A percentile compares a stretch with the other conserved stretches of the same genome.
Conservation (phyloP, 2,797 vertebrate species). For the Gymnocypris eckloni region DNA sequence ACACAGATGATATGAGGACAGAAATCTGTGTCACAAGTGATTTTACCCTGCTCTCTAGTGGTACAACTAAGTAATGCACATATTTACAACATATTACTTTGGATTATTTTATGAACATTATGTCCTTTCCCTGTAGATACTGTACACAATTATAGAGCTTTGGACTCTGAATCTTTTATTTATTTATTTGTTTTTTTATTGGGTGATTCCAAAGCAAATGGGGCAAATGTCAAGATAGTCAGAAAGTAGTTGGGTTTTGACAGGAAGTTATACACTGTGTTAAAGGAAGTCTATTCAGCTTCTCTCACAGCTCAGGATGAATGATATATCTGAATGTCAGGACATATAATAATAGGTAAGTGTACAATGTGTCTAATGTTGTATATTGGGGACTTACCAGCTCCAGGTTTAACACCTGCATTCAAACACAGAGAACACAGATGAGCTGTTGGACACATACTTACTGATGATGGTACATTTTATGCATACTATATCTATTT, state of each 20-base stretch:
- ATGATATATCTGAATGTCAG: not conserved
- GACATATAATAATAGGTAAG: not conserved
- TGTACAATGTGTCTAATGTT: not conserved
- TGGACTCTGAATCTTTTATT: not conserved
- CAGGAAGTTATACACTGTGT: not conserved
- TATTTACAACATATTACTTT: not conserved
- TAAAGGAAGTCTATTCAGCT: not conserved
- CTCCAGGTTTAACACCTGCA: constrained; percentile 18
- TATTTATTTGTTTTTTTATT: no score
- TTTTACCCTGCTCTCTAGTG: constrained; percentile 15
- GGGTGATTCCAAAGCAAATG: not conserved
- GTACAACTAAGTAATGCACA: not conserved
- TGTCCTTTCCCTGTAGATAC: not conserved
- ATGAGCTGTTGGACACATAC: not conserved
- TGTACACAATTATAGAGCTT: not conserved
- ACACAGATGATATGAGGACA: not conserved
- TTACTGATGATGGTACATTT: not conserved
- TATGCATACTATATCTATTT: not conserved
- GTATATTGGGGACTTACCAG: not conserved
- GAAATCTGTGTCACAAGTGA: not conserved
- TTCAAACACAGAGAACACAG: constrained; percentile 10
- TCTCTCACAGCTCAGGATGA: not conserved
- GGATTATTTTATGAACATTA: not conserved
- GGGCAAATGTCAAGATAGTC: no score
- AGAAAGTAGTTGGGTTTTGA: not conserved